Base-by-base conservation (phyloP, 1,140 invertebrate species). In the Physella acuta region DNA sequence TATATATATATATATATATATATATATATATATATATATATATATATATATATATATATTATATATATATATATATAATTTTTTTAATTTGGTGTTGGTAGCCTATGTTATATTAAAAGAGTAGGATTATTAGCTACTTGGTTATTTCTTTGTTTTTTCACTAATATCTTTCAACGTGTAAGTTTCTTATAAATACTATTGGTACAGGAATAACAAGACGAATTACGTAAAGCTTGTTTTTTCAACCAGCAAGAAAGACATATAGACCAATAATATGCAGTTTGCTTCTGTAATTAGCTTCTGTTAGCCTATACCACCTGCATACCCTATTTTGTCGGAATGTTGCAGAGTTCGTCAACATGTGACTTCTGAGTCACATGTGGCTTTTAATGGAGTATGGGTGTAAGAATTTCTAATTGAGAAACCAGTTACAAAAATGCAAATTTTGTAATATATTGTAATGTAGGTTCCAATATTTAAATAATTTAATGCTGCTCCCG, bases 151-250 rank as follows among this genome's bases (percentile, higher is more conserved):
- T n/a, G n/a, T n/a, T n/a, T n/a, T n/a, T n/a, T n/a, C n/a, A n/a
- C n/a, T n/a, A n/a, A n/a, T n/a, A n/a, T n/a, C n/a, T n/a, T n/a
- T n/a, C n/a, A n/a, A n/a, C n/a, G n/a, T n/a, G n/a, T n/a, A n/a
- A n/a, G n/a, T n/a, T n/a, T n/a, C n/a, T n/a, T n/a, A n/a, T n/a
- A n/a, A n/a, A n/a, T n/a, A n/a, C n/a, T n/a, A n/a, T n/a, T n/a
- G n/a, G n/a, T n/a, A n/a, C n/a, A n/a, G n/a, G n/a, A 56, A 56
- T 26, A 56, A 8, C 53, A 56, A 26, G 11, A 56, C 28, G 53
- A 14, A 26, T n/a, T 14, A 56, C 17, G 8, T 28, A 56, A 56
- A 14, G 20, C 20, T 44, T 20, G 8, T 44, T 44, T 20, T 44
- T 44, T 44, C 39, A 11, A 14, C 8, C 8, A 26, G 24, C 11